phyloP scores from a whole-genome alignment of 2,113 vertebrate genomes.

The Dendropsophus ebraccatus region DNA sequence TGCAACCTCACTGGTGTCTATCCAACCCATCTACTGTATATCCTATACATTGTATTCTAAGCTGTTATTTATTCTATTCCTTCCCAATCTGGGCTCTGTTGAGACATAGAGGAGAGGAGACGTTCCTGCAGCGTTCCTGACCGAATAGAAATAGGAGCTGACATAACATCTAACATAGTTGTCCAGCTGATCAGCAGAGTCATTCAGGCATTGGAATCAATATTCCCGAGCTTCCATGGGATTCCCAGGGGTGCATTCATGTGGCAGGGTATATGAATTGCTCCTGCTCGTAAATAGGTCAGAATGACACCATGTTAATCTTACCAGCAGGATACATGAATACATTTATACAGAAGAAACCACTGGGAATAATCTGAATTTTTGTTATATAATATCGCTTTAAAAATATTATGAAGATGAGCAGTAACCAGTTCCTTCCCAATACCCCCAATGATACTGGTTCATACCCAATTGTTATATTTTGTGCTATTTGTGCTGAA shows the following conservation, averaged over 20 bases:
- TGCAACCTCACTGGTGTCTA: not conserved
- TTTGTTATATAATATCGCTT: too few species aligned
- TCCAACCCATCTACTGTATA: conserved; percentile 7
- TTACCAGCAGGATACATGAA: not conserved
- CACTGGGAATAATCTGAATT: too few species aligned
- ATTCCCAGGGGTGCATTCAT: not conserved
- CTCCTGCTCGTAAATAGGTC: not conserved
- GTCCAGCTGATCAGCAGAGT: not conserved
- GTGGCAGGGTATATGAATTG: not conserved
- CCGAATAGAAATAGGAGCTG: not conserved
- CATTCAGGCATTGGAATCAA: not conserved
- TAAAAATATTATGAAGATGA: too few species aligned
- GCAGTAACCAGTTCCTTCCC: too few species aligned
- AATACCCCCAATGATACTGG: too few species aligned
- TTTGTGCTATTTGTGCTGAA: too few species aligned
- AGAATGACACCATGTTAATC: not conserved
- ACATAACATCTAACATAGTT: not conserved
- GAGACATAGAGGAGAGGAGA: too few species aligned
- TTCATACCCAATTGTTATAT: too few species aligned
- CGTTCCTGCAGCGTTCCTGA: not conserved
- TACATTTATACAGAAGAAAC: not conserved
- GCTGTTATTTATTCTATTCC: too few species aligned
- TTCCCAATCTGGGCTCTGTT: too few species aligned
- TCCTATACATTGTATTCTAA: conserved; percentile 7
- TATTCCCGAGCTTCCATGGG: not conserved